These are phyloP conservation scores for Eueremaeus valkanovi DNA, from an alignment of 2,888 invertebrate genomes.

Conservation along the genomic window DNA sequence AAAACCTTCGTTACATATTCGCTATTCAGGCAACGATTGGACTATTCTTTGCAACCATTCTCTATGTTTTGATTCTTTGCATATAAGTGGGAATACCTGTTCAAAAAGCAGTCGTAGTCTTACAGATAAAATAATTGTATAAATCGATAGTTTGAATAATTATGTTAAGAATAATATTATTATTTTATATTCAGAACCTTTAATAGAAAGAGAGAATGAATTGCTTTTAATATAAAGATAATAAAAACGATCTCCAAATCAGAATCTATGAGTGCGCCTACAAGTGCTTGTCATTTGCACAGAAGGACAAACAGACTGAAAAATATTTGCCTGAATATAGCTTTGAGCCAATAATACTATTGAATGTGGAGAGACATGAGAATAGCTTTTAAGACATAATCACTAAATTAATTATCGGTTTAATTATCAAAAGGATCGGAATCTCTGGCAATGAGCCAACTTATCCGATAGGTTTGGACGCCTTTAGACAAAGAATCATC, in stretches of 20 bases:
- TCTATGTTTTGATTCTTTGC: background rate
- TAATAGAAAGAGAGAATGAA: background rate
- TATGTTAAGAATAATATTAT: background rate
- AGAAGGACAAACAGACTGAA: background rate
- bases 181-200: background rate
- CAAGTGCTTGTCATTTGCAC: background rate
- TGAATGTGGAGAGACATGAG: background rate
- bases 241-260: background rate
- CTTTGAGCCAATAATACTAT: background rate
- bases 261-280: background rate
- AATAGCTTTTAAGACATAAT: background rate
- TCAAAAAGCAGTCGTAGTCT: too few species aligned
- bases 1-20: background rate
- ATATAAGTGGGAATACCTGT: background rate
- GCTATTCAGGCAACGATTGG: background rate
- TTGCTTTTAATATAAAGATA: background rate
- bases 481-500: background rate
- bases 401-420: background rate
- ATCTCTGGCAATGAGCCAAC: background rate
- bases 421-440: background rate
- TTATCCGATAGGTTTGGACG: background rate
- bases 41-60: background rate
- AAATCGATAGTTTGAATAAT: background rate
- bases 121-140: background rate
- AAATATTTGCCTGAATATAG: conserved; percentile 12